A percentile compares a stretch with the other conserved stretches of the same genome.
phyloP scores from a whole-genome alignment of 2,888 invertebrate genomes.

The Bellardia bayeri region DNA sequence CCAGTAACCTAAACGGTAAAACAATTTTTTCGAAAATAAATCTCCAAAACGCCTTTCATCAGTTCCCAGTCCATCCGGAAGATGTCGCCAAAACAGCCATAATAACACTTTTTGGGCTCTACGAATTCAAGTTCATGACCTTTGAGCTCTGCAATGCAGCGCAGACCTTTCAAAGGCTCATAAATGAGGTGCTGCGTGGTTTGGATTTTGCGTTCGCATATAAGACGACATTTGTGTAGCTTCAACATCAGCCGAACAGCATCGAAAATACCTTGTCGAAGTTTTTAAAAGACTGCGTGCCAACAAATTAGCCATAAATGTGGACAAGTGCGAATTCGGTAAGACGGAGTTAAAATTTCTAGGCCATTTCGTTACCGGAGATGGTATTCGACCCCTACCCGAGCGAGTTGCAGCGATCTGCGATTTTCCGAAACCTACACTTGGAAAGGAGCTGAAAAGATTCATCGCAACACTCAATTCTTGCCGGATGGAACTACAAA shows the following conservation, averaged over 20 bases:
- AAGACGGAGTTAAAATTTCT: too few relatives aligned
- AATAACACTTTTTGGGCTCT: background rate
- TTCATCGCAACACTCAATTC: conserved; percentile 15
- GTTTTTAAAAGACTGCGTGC: too few relatives aligned
- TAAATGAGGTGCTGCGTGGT: too few relatives aligned
- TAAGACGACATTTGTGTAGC: too few relatives aligned
- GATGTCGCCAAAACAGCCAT: background rate
- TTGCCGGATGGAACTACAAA: conserved; percentile 7
- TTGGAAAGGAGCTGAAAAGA: conserved; percentile 16
- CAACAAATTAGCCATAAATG: too few relatives aligned
- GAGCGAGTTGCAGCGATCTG: conserved; percentile 37
- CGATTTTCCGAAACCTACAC: background rate
- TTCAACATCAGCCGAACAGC: too few relatives aligned
- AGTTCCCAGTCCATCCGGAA: background rate
- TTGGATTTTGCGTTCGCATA: too few relatives aligned
- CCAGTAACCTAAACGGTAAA: conserved; percentile 1
- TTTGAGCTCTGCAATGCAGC: conserved; percentile 40
- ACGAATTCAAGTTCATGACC: conserved; percentile 27
- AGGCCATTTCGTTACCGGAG: background rate
- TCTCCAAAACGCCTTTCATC: background rate
- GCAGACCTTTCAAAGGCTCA: background rate
- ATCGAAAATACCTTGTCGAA: too few relatives aligned
- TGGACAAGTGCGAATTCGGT: too few relatives aligned
- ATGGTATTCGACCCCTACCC: conserved; percentile 24
- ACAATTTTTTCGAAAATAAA: conserved; percentile 1